Base-by-base conservation (phyloP, 2,113 vertebrate genomes). In the Misgurnus anguillicaudatus region DNA sequence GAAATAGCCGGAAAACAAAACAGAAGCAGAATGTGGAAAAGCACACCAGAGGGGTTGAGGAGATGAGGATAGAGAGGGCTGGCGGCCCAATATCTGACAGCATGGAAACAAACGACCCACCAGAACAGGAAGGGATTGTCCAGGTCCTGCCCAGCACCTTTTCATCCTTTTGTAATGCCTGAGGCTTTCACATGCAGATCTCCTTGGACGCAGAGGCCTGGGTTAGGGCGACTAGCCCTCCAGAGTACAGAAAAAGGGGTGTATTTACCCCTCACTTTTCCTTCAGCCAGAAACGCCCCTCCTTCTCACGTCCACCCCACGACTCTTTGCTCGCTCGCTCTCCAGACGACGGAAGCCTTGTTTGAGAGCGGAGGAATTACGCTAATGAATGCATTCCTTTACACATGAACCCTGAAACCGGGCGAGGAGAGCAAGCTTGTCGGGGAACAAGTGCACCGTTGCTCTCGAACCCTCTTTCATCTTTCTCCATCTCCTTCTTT, bases 361-460 rank as follows among this genome's bases (percentile, higher is more conserved):
- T 91, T 89, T 92, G 79, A 92, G 87, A 83, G 91, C 88, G 85
- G 89, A 90, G 91, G 90, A 92, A 92, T 91, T 89, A 87, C 85
- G 76, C 89, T 93, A 93, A 94, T 92, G 92, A 94, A 93, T 94
- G 94, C 91, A 93, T 92, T 93, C 94, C 93, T 94, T 92, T 91
- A 88, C 93, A 89, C 91, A 89, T 87, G 87, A 86, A 90, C 91
- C 89, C 91, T 89, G 80, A 78, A 84, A 78, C 81, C 79, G n/a
- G 64, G 85, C 83, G 82, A 82, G 53, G n/a, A 76, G 47, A 57
- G 57, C 66, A 70, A 72, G 57, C 14, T 67, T 42, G 60, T 68
- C 82, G 84, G 91, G 92, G 88, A 88, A 77, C 55, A 61, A 78
- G 78, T 77, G 21, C 63, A 55, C 45, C 68, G 79, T 69, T 10